These are phyloP conservation scores for Tenthredo distinguenda DNA, from an alignment of 2,888 invertebrate genomes.

Conservation along the genomic window DNA sequence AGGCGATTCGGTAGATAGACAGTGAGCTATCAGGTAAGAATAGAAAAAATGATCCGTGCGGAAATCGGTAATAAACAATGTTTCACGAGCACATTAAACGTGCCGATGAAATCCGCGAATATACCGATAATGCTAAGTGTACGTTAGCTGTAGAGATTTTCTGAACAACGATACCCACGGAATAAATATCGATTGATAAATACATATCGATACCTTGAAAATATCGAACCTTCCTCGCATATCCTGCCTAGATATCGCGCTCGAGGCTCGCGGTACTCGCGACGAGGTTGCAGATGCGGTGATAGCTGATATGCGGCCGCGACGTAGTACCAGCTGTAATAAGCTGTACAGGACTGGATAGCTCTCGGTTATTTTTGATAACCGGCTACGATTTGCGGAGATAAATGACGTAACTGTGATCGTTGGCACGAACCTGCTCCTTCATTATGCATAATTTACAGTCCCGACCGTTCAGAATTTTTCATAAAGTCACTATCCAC, in stretches of 20 bases:
- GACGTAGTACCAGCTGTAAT: not conserved
- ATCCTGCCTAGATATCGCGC: not conserved
- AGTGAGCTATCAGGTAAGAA: not conserved
- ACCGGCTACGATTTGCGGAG: conserved; percentile 63
- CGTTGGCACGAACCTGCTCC: conserved; percentile 55
- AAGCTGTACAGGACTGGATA: conserved; percentile 4
- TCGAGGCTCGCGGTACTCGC: not conserved
- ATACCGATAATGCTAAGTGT: not conserved
- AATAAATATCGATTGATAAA: conserved; percentile 26
- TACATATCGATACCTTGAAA: conserved; percentile 8
- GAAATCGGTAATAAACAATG: conserved; percentile 6
- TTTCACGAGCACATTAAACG: not conserved
- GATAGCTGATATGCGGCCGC: not conserved
- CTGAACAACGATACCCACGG: not conserved
- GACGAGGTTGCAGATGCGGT: not conserved
- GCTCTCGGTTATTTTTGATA: conserved; percentile 60
- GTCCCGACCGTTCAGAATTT: conserved; percentile 41
- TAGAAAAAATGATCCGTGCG: not conserved
- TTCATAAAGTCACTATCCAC: not conserved
- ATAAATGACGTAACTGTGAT: conserved; percentile 63
- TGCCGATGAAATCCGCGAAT: not conserved
- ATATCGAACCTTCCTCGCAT: not conserved
- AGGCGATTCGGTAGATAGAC: not conserved
- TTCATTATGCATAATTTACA: conserved; percentile 60
- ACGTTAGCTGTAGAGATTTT: not conserved